A percentile compares a stretch with the other conserved stretches of the same genome.
These are phyloP conservation scores for Phrynocephalus versicolor DNA, from an alignment of 2,113 vertebrate genomes.

Conservation along the genomic window DNA sequence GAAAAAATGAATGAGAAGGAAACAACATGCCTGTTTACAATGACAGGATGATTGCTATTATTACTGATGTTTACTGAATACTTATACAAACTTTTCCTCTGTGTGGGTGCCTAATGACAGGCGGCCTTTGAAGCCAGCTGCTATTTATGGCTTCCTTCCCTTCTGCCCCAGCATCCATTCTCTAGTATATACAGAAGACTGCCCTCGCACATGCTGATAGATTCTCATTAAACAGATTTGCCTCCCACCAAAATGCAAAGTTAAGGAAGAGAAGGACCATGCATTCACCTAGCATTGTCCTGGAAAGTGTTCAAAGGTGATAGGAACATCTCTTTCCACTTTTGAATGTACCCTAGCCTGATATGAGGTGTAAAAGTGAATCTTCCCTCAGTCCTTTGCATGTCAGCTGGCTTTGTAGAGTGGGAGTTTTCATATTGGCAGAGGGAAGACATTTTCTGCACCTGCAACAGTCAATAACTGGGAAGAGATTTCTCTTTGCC, in stretches of 20 bases:
- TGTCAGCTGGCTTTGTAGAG: neutral
- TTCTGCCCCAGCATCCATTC: neutral
- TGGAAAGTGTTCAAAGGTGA: too few relatives aligned
- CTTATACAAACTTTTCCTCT: neutral
- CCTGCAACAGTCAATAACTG: neutral
- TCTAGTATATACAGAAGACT: too few relatives aligned
- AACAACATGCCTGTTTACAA: neutral
- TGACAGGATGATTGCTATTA: neutral
- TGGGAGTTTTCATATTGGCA: neutral
- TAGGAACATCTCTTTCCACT: neutral
- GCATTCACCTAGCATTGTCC: neutral
- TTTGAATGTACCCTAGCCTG: neutral
- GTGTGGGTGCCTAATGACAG: neutral
- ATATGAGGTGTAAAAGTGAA: neutral
- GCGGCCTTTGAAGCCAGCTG: neutral
- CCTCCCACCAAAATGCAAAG: neutral
- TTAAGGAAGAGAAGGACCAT: neutral
- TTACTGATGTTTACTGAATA: neutral
- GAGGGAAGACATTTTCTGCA: neutral
- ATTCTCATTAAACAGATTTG: neutral
- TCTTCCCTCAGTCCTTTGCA: neutral
- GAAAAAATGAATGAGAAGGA: neutral
- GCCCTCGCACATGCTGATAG: neutral
- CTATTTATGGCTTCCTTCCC: neutral
- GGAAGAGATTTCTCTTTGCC: neutral